Evolutionary conservation across 2,888 invertebrate genomes (phyloP).

Genomic region (Biston betularia): DNA sequence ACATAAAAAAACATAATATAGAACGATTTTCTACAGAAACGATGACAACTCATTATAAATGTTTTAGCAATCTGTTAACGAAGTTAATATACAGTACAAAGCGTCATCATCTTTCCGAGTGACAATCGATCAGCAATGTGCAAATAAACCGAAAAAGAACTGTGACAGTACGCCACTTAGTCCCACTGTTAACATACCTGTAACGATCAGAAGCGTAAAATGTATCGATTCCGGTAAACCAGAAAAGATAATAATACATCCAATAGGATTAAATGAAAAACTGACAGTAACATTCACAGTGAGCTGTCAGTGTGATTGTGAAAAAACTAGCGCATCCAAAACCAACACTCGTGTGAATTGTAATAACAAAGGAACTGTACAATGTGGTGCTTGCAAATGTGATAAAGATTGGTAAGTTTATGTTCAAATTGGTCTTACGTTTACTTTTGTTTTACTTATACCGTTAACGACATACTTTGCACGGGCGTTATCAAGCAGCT

Average conservation of each 20-base stretch:
- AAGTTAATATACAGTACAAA: slow-evolving; percentile 47
- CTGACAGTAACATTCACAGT: slow-evolving; percentile 89
- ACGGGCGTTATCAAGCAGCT: too few species aligned
- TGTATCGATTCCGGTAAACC: slow-evolving; percentile 48
- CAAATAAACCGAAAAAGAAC: slow-evolving; percentile 49
- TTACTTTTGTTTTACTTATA: too few species aligned
- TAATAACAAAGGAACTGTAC: slow-evolving; percentile 74
- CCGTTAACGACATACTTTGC: too few species aligned
- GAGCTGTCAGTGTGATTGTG: slow-evolving; percentile 92
- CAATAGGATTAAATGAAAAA: slow-evolving; percentile 89
- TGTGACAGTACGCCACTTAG: slow-evolving; percentile 54
- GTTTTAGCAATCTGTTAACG: slow-evolving; percentile 57
- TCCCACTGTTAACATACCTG: slow-evolving; percentile 51
- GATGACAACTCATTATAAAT: slow-evolving; percentile 19
- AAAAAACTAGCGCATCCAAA: slow-evolving; percentile 71
- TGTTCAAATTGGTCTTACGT: too few species aligned
- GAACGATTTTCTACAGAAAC: neutral
- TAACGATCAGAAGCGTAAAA: slow-evolving; percentile 52
- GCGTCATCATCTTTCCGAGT: neutral
- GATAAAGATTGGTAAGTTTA: slow-evolving; percentile 60
- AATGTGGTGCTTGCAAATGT: slow-evolving; percentile 89
- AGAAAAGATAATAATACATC: slow-evolving; percentile 56
- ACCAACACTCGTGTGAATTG: slow-evolving; percentile 58
- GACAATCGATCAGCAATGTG: slow-evolving; percentile 17
- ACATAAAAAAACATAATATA: too few species aligned